Evolutionary conservation across 2,797 vertebrate species (phyloP).

Genomic region (Hemibagrus guttatus): DNA sequence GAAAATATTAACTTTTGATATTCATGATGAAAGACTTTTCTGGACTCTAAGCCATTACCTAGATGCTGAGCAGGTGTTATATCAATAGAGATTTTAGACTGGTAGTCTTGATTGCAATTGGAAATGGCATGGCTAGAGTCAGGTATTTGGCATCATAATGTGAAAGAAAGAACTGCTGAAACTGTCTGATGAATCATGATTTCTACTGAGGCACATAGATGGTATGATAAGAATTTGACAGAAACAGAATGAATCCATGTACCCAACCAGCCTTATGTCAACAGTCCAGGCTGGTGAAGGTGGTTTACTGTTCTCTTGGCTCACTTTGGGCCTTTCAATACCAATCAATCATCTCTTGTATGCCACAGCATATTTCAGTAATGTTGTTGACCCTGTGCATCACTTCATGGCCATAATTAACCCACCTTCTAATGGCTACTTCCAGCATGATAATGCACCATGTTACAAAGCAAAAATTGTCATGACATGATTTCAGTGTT

Average conservation of each 20-base stretch:
- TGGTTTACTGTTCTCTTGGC: background rate
- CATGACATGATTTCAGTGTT: background rate
- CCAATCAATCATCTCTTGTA: background rate
- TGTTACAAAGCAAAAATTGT: background rate
- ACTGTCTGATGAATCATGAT: background rate
- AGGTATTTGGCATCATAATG: slow-evolving; percentile 68
- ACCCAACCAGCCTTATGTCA: background rate
- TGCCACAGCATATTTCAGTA: background rate
- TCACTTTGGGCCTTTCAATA: background rate
- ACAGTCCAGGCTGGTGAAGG: background rate
- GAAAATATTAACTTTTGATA: background rate
- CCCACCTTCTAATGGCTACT: too few species aligned
- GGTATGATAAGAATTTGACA: background rate
- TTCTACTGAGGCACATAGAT: background rate
- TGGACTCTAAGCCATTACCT: slow-evolving; percentile 55
- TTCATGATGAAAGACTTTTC: background rate
- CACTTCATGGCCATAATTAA: too few species aligned
- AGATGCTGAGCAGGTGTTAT: slow-evolving; percentile 72
- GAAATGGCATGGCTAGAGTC: slow-evolving; percentile 59
- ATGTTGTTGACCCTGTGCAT: background rate
- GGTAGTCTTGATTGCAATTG: slow-evolving; percentile 65
- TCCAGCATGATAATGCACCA: background rate
- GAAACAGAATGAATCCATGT: background rate
- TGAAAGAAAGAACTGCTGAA: background rate
- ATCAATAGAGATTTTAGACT: slow-evolving; percentile 18